Base-by-base conservation (phyloP, 2,113 vertebrate species). In the Chlorodrepanis virens region DNA sequence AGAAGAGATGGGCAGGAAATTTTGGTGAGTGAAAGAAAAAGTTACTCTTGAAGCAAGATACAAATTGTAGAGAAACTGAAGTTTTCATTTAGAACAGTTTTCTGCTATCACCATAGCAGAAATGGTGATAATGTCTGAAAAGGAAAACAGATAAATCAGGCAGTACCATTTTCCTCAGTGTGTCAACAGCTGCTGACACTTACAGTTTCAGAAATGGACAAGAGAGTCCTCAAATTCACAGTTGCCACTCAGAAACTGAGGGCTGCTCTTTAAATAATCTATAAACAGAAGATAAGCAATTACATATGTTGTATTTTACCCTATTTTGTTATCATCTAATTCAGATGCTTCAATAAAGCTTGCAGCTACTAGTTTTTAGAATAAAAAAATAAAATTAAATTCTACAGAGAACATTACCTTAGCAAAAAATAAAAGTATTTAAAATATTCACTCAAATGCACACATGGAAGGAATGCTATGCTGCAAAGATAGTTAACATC, bases 401-500 rank as follows among this genome's bases (percentile, higher is more conserved):
- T 22, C 49, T 57, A 50, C 17, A 83, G 42, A 87, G 31, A 85
- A 89, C 1, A 1, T 40, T 76, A 69, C 50, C 27, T 37, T 50
- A 57, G 42, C 21, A 71, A 91, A 89, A 92, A 92, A 56, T 40
- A 83, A 81, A 20, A 78, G 8, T 85, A 83, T 42, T 84, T 84
- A 81, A 89, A 87, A 91, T 40, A 94, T 22, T 72, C 39, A 63
- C 33, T 77, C 39, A 89, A 92, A 89, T 44, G 18, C 17, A 60
- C 23, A 72, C 49, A 64, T 67, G 63, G 84, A 89, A 94, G 67
- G 23, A 56, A 35, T 14, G 82, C 77, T 57, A 47, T 52, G 23
- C 50, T 87, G 57, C 79, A 94, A 94, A 90, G 45, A 80, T 10
- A 92, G 61, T 87, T 95, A 94, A 85, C 44, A 88, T 57, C 57